phyloP scores from a whole-genome alignment of 2,797 vertebrate genomes.

The Rousettus madagascariensis region DNA sequence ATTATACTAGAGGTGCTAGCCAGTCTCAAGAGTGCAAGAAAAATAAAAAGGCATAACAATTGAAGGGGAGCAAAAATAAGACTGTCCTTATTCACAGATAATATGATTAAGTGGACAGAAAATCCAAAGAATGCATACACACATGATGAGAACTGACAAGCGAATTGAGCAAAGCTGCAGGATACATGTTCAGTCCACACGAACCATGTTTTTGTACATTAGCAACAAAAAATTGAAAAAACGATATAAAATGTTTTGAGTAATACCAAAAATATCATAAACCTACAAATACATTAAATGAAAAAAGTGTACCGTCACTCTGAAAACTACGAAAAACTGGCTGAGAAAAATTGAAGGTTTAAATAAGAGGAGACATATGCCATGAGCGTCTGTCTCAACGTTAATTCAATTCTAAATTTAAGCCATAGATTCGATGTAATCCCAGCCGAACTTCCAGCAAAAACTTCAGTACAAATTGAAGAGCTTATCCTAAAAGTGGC shows the following conservation, averaged over 20 bases:
- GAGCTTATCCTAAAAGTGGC: neutral
- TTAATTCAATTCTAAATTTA: neutral
- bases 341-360: neutral
- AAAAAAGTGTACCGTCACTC: neutral
- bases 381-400: neutral
- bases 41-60: neutral
- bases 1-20: neutral
- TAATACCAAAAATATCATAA: neutral
- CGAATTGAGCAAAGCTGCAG: neutral
- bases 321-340: neutral
- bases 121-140: neutral
- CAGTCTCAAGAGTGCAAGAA: neutral
- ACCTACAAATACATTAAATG: neutral
- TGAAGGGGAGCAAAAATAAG: too few species aligned
- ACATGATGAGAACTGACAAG: neutral
- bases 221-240: neutral
- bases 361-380: too few species aligned
- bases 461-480: neutral
- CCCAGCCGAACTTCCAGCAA: neutral
- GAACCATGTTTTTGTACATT: neutral
- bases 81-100: neutral
- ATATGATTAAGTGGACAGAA: neutral
- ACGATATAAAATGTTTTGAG: neutral
- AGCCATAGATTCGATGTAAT: neutral
- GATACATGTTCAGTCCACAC: neutral